Percentiles rank a stretch among this genome's conserved stretches.
phyloP scores from a whole-genome alignment of 1,140 invertebrate genomes.

The Procambarus virginalis region DNA sequence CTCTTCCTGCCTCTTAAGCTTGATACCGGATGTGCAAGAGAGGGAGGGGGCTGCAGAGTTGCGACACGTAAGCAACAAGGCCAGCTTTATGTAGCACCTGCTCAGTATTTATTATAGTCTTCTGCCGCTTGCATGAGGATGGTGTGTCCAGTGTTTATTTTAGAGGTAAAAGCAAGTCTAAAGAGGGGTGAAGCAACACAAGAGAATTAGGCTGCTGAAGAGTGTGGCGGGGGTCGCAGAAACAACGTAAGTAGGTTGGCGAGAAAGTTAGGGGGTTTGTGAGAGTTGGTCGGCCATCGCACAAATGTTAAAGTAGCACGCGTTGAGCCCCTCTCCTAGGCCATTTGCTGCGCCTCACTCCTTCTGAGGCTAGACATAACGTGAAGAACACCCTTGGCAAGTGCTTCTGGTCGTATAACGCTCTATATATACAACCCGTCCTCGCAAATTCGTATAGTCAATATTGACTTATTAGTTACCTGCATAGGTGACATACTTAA shows the following conservation, averaged over 20 bases:
- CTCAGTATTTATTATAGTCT: no score
- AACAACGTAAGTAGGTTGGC: slow-evolving; percentile 32
- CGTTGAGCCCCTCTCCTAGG: background rate
- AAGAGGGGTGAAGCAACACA: background rate
- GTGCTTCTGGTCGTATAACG: no score
- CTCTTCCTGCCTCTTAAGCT: background rate
- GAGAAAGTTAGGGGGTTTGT: slow-evolving; percentile 28
- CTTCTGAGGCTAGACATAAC: background rate
- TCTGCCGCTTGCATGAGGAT: background rate
- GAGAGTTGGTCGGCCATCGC: slow-evolving; percentile 26
- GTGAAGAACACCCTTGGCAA: no score
- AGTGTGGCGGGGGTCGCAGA: slow-evolving; percentile 9
- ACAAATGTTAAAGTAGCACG: slow-evolving; percentile 21
- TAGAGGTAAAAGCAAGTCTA: background rate
- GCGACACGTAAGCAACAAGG: background rate
- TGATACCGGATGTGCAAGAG: background rate
- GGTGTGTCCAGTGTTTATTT: background rate
- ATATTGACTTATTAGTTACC: no score
- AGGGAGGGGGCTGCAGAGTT: background rate
- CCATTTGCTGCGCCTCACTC: background rate
- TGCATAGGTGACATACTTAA: no score
- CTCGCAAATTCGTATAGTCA: no score
- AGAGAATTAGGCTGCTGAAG: background rate
- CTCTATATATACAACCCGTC: no score
- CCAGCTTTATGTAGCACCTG: no score